These are phyloP conservation scores for Drosophila demipolita DNA, from an alignment of 2,888 invertebrate species.

Conservation along the genomic window DNA sequence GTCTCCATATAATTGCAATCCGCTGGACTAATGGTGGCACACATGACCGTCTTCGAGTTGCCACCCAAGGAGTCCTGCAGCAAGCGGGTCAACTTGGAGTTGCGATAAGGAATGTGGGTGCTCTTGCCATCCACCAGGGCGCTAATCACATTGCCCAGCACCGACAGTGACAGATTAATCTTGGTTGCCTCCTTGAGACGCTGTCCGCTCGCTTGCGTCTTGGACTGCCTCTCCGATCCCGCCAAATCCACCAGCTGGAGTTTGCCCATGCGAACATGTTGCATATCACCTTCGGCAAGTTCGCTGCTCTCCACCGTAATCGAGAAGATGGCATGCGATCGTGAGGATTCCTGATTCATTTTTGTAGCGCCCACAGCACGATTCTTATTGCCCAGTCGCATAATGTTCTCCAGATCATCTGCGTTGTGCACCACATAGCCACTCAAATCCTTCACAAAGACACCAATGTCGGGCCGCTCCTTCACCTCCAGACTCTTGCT, in stretches of 20 bases:
- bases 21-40: constrained; percentile 98
- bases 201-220: constrained; percentile 97
- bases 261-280: constrained; percentile 97
- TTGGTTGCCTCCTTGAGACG: constrained; percentile 98
- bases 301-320: constrained; percentile 98
- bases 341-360: constrained; percentile 98
- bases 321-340: constrained; percentile 99
- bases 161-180: constrained; percentile 98
- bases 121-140: constrained; percentile 99
- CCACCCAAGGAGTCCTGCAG: constrained; percentile 99
- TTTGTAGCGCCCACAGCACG: constrained; percentile 96
- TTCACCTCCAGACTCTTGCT: constrained; percentile 95
- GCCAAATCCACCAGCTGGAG: constrained; percentile 98
- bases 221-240: constrained; percentile 98
- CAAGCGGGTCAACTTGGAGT: constrained; percentile 97
- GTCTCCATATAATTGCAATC: constrained; percentile 98
- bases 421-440: constrained; percentile 99
- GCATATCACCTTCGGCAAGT: constrained; percentile 91
- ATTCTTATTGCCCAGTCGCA: constrained; percentile 98
- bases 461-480: constrained; percentile 96
- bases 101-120: constrained; percentile 98
- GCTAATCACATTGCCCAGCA: constrained; percentile 98
- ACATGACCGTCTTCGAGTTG: constrained; percentile 98
- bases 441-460: constrained; percentile 98
- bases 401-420: constrained; percentile 96